phyloP scores from a whole-genome alignment of 2,888 invertebrate genomes.

The Copidosoma aretas region DNA sequence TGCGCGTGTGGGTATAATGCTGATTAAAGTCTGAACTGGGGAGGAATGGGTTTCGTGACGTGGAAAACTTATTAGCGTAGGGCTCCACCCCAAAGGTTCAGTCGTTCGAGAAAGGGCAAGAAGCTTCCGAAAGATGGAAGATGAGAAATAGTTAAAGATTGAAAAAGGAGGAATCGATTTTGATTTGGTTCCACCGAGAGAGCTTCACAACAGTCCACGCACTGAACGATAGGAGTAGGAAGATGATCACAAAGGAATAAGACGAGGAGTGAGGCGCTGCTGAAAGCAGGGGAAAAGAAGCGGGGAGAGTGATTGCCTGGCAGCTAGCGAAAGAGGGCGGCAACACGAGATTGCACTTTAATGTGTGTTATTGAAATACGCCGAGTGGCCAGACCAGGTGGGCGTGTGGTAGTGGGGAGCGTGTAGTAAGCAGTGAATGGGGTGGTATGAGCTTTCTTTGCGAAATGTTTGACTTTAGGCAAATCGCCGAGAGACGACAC shows the following conservation, averaged over 20 bases:
- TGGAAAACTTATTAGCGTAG: no score
- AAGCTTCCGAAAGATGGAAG: no score
- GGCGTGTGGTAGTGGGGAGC: conserved; percentile 3
- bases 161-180: conserved; percentile 16
- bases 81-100: no score
- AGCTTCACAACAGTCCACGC: background rate
- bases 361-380: conserved; percentile 33
- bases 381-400: conserved; percentile 7
- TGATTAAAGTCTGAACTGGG: no score
- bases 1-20: no score
- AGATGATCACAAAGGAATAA: background rate
- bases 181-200: conserved; percentile 15
- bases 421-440: no score
- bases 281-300: background rate
- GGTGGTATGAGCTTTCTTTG: conserved; percentile 11
- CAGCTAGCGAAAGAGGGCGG: background rate
- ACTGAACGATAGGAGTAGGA: conserved; percentile 1
- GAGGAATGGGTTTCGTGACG: no score
- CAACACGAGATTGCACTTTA: conserved; percentile 28
- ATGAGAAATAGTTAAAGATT: no score
- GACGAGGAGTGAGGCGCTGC: background rate
- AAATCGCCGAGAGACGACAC: background rate
- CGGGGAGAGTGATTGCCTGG: conserved; percentile 11
- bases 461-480: conserved; percentile 10
- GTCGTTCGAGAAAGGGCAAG: no score